These are phyloP conservation scores for Napeogenes inachia DNA, from an alignment of 2,888 invertebrate species.

Conservation along the genomic window DNA sequence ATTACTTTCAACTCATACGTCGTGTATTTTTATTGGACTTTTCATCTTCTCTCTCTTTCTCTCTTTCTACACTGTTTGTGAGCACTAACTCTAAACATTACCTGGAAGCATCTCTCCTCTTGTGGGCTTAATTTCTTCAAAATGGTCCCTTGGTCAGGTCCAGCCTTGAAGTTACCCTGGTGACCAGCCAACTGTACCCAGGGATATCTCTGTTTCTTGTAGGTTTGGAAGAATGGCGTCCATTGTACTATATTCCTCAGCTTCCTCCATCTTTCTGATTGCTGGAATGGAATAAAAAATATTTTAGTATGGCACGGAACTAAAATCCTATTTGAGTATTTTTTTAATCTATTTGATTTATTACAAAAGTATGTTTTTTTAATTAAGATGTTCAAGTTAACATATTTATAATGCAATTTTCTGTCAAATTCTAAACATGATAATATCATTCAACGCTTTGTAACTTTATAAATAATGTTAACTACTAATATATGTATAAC, in stretches of 20 bases:
- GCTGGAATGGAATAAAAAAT: constrained; percentile 77
- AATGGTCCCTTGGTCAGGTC: constrained; percentile 95
- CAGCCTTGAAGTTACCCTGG: constrained; percentile 96
- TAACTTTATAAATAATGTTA: no score
- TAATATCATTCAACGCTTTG: no score
- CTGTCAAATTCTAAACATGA: no score
- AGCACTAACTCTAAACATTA: constrained; percentile 36
- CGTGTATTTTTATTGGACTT: no score
- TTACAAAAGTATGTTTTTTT: no score
- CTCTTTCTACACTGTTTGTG: not conserved
- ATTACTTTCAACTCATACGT: no score
- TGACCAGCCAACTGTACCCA: constrained; percentile 98
- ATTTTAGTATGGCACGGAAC: not conserved
- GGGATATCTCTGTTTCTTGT: constrained; percentile 96
- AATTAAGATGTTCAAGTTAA: no score
- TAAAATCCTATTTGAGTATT: no score
- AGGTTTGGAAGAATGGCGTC: constrained; percentile 98
- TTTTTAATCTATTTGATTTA: no score
- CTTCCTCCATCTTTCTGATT: constrained; percentile 93
- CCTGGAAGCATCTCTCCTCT: constrained; percentile 92
- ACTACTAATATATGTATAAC: no score
- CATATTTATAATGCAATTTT: no score
- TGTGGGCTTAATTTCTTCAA: constrained; percentile 93
- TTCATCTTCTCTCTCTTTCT: no score
- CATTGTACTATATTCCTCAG: constrained; percentile 95